Percentiles rank a stretch among this genome's conserved stretches.
Evolutionary conservation across 2,113 vertebrate genomes (phyloP).

Genomic region (Coreoperca whiteheadi): DNA sequence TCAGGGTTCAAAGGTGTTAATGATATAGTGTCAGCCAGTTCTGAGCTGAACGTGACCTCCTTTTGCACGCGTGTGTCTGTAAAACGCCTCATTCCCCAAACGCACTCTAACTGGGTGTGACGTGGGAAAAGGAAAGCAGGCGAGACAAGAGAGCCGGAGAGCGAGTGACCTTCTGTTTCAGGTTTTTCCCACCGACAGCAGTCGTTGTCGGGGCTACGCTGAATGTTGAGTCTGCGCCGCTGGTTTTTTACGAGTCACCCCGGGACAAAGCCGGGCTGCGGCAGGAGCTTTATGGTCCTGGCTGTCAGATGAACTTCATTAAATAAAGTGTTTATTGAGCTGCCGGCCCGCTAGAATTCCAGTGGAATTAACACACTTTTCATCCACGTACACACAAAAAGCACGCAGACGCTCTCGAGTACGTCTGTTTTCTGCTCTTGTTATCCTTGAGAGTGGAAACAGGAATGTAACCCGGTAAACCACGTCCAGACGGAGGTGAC

Average conservation of each 20-base stretch:
- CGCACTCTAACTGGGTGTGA: not conserved
- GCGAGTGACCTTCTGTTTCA: slow-evolving; percentile 39
- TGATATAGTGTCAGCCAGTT: no score
- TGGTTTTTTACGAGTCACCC: slow-evolving; percentile 29
- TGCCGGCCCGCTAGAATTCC: slow-evolving; percentile 17
- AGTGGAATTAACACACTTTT: slow-evolving; percentile 45
- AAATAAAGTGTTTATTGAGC: slow-evolving; percentile 66
- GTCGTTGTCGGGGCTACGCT: slow-evolving; percentile 46
- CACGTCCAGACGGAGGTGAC: slow-evolving; percentile 38
- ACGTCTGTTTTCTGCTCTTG: not conserved
- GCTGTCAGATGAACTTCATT: slow-evolving; percentile 65
- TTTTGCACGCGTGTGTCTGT: not conserved
- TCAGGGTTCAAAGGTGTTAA: not conserved
- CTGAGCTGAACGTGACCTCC: not conserved
- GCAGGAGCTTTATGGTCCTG: slow-evolving; percentile 42
- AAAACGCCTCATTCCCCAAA: not conserved
- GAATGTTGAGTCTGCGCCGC: slow-evolving; percentile 20
- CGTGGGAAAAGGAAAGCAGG: slow-evolving; percentile 1
- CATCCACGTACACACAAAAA: not conserved
- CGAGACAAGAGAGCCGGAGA: not conserved
- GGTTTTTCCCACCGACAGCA: slow-evolving; percentile 29
- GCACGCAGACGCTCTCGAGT: not conserved
- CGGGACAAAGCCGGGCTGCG: not conserved
- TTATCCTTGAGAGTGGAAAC: not conserved
- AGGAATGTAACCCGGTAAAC: slow-evolving; percentile 42